A percentile compares a stretch with the other conserved stretches of the same genome.
These are phyloP conservation scores for Drosophila kurseongensis DNA, from an alignment of 1,140 invertebrate species.

Conservation along the genomic window DNA sequence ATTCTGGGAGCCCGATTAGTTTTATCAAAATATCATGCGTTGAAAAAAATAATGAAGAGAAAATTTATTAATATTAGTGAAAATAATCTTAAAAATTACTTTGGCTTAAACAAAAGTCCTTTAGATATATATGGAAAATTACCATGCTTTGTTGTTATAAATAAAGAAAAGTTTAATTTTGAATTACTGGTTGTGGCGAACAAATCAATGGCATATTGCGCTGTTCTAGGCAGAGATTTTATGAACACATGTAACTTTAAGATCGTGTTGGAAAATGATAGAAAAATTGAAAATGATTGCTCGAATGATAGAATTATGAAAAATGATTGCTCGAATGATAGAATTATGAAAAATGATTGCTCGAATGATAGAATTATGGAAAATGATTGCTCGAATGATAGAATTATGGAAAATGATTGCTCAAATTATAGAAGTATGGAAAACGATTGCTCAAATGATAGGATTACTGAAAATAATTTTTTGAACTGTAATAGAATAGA, in stretches of 20 bases:
- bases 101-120: constrained; percentile 2
- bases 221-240: constrained; percentile 7
- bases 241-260: constrained; percentile 13
- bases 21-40: neutral
- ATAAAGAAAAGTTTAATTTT: constrained; percentile 1
- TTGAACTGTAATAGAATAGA: too few relatives aligned
- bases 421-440: too few relatives aligned
- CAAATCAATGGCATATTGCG: neutral
- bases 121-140: constrained; percentile 1
- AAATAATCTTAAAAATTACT: neutral
- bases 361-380: neutral
- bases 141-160: neutral
- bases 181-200: constrained; percentile 4
- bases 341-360: neutral
- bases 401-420: too few relatives aligned
- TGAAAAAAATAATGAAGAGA: neutral
- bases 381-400: neutral
- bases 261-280: neutral
- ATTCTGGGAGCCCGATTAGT: constrained; percentile 8
- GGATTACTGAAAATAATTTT: too few relatives aligned
- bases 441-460: too few relatives aligned
- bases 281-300: neutral
- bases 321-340: constrained; percentile 1
- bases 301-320: neutral
- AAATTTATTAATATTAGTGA: neutral